phyloP scores from a whole-genome alignment of 1,140 invertebrate genomes.

The Asbolus verrucosus region DNA sequence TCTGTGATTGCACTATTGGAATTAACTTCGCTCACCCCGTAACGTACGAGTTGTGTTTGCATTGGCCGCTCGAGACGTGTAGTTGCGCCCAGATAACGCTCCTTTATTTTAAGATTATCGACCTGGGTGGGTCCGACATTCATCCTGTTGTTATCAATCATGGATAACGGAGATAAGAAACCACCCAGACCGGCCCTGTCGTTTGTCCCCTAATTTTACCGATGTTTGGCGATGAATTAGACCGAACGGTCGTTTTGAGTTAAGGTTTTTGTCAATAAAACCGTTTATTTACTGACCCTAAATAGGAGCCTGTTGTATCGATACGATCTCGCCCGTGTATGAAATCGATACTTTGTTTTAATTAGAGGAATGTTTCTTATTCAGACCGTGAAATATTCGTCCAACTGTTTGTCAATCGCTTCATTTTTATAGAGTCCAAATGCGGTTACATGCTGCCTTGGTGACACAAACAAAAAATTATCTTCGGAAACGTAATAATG shows the following conservation, averaged over 20 bases:
- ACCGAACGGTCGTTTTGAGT: slow-evolving; percentile 38
- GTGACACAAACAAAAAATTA: too few species aligned
- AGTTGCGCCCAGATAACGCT: not conserved
- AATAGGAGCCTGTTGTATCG: not conserved
- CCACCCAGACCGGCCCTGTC: slow-evolving; percentile 33
- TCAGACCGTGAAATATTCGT: not conserved
- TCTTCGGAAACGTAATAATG: too few species aligned
- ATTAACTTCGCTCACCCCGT: not conserved
- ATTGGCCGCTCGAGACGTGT: not conserved
- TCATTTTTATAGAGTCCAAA: slow-evolving; percentile 6
- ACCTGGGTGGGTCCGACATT: slow-evolving; percentile 39
- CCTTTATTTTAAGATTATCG: slow-evolving; percentile 26
- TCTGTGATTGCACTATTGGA: too few species aligned
- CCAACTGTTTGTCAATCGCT: not conserved
- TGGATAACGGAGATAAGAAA: slow-evolving; percentile 19
- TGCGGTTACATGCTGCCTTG: too few species aligned
- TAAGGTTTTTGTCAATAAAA: slow-evolving; percentile 41
- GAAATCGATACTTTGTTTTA: slow-evolving; percentile 31
- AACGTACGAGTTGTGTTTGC: not conserved
- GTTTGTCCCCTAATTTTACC: slow-evolving; percentile 20
- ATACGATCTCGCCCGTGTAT: slow-evolving; percentile 5
- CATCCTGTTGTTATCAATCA: slow-evolving; percentile 40
- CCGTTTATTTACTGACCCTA: slow-evolving; percentile 35
- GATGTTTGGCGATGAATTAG: slow-evolving; percentile 37
- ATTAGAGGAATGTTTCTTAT: too few species aligned